Conservation (phyloP, 2,888 invertebrate species). For the Cosmia pyralina region DNA sequence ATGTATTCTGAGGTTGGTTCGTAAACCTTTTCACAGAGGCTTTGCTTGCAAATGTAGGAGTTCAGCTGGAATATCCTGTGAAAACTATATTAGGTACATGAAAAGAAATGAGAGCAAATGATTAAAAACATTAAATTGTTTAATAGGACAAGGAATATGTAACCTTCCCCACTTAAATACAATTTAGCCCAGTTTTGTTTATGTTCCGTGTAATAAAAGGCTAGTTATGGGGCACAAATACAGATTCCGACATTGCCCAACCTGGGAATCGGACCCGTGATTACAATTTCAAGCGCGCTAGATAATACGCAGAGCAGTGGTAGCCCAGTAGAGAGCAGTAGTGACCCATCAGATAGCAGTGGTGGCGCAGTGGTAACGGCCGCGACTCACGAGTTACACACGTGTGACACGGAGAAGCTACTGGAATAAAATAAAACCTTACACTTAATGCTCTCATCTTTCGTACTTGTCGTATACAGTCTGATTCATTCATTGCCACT, state of each 20-base stretch:
- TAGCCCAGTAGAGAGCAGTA: too few species aligned
- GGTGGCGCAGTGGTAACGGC: too few species aligned
- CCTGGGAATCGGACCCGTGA: neutral
- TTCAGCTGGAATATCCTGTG: slow-evolving; percentile 54
- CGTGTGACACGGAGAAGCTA: too few species aligned
- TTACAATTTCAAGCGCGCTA: neutral
- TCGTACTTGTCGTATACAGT: too few species aligned
- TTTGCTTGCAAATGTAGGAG: slow-evolving; percentile 75
- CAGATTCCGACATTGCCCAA: neutral
- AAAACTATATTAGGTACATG: neutral
- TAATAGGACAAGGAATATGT: too few species aligned
- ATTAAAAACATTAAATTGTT: neutral
- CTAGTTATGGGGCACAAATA: too few species aligned
- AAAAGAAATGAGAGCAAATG: neutral
- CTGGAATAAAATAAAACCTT: too few species aligned
- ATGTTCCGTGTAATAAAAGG: neutral
- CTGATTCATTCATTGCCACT: too few species aligned
- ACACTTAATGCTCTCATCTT: too few species aligned
- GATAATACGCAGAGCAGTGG: too few species aligned
- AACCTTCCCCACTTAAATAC: neutral
- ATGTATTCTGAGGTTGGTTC: slow-evolving; percentile 63
- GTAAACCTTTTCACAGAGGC: slow-evolving; percentile 75
- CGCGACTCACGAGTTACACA: too few species aligned
- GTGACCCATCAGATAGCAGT: too few species aligned
- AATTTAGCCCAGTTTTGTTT: neutral